These are phyloP conservation scores for Cassiopea andromeda DNA, from an alignment of 30 jellyfish, hydroid and myxozoan species.

Conservation along the genomic window DNA sequence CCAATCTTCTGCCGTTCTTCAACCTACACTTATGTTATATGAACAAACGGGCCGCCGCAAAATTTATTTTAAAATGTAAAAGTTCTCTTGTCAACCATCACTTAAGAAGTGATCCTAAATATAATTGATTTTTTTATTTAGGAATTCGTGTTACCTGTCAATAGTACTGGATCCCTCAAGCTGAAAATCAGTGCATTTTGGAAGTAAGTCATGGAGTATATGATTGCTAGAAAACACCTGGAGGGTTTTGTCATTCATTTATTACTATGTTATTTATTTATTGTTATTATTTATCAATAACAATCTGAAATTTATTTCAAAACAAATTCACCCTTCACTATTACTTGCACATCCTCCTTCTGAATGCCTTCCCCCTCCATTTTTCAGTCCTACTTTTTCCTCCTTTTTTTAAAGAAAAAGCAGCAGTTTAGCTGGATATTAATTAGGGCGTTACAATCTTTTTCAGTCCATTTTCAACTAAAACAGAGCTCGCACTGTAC, in stretches of 20 bases:
- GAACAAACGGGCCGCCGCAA: too few relatives aligned
- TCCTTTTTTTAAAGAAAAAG: background rate
- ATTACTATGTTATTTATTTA: too few relatives aligned
- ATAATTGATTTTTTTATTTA: slow-evolving; percentile 3
- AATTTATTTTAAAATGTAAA: too few relatives aligned
- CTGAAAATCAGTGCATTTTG: slow-evolving; percentile 78
- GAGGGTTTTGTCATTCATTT: too few relatives aligned
- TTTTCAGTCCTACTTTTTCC: background rate
- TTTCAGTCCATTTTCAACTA: slow-evolving; percentile 53
- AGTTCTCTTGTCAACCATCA: background rate
- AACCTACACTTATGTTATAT: too few relatives aligned
- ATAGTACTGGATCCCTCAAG: slow-evolving; percentile 79
- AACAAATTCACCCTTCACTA: too few relatives aligned
- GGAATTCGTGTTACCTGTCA: slow-evolving; percentile 84
- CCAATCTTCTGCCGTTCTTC: too few relatives aligned
- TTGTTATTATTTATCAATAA: too few relatives aligned
- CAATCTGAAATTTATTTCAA: too few relatives aligned
- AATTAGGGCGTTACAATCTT: background rate
- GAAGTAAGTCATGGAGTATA: slow-evolving; percentile 52
- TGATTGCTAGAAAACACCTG: background rate
- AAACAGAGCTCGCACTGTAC: slow-evolving; percentile 28
- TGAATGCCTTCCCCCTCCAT: too few relatives aligned
- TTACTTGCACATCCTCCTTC: too few relatives aligned
- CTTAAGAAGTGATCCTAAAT: background rate
- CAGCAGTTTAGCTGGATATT: background rate